Base-by-base conservation (phyloP, 2,888 invertebrate species). In the Drosophila leonis region DNA sequence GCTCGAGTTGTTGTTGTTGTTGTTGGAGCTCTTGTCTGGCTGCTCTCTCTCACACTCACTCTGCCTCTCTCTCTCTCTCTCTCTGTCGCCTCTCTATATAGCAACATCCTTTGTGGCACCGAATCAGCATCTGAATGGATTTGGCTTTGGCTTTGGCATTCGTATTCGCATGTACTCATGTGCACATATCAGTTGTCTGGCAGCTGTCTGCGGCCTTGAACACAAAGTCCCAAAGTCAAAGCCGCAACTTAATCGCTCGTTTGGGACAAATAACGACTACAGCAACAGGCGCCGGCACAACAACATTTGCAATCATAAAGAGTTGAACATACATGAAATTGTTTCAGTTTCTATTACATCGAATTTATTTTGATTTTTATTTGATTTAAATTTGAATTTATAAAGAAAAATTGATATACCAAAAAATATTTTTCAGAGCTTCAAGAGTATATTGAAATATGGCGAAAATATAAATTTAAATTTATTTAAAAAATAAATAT, bases 151-250 rank as follows among this genome's bases (percentile, higher is more conserved):
- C 63, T 49, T 54, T 62, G 64, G 46, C 74, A n/a, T 46, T 60
- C 48, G 42, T 24, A 73, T 83, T 75, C 67, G 63, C 73, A 82
- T 73, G 88, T 83, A 81, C 64, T 90, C 87, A 91, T 84, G 87
- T 88, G 81, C 77, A 83, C 87, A 90, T 90, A 90, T 91, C 90
- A 91, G 91, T 80, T 80, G 91, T 89, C 91, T 89, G 90, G 83
- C 86, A 87, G 88, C 72, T 75, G 88, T 87, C 88, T 87, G 88
- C 83, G 91, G 88, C 85, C 85, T 86, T 86, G 89, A 86, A 74
- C 80, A 54, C 37, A 68, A 49, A 49, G 67, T 72, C 82, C 72
- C 78, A 78, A 81, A 81, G 86, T 82, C 76, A 83, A 86, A 85
- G 87, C 85, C 87, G 75, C 84, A 87, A 78, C 73, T 87, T 86